Conservation (phyloP, 2,888 invertebrate species). For the Cheilosia variabilis region DNA sequence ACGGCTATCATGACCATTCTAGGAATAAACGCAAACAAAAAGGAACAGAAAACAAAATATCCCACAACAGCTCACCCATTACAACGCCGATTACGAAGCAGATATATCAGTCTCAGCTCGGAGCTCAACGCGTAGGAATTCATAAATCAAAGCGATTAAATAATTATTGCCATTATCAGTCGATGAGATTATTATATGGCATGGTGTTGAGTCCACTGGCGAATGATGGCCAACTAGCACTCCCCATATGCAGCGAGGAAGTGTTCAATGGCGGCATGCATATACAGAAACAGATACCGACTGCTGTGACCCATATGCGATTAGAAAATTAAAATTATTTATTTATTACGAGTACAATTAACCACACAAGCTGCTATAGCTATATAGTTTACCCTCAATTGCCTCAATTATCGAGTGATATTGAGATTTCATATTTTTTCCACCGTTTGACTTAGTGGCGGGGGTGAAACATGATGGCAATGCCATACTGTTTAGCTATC, state of each 20-base stretch:
- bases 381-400: conserved; percentile 30
- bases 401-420: conserved; percentile 43
- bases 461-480: conserved; percentile 50
- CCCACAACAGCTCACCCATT: conserved; percentile 33
- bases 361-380: conserved; percentile 33
- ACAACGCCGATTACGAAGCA: conserved; percentile 44
- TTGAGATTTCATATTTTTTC: conserved; percentile 44
- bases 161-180: conserved; percentile 75
- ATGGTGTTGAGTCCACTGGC: background rate
- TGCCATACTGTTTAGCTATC: conserved; percentile 6
- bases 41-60: background rate
- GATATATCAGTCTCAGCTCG: conserved; percentile 51
- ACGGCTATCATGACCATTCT: conserved; percentile 36
- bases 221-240: conserved; percentile 11
- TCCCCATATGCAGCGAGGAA: background rate
- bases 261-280: conserved; percentile 12
- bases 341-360: conserved; percentile 54
- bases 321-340: conserved; percentile 65
- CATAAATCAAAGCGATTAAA: conserved; percentile 77
- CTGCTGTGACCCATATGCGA: conserved; percentile 66
- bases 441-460: conserved; percentile 3
- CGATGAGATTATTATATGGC: conserved; percentile 50
- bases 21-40: conserved; percentile 1
- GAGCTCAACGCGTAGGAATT: conserved; percentile 59
- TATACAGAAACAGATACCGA: background rate